These are phyloP conservation scores for Gambusia yucatana DNA, from an alignment of 2,797 vertebrate genomes.

Conservation along the genomic window DNA sequence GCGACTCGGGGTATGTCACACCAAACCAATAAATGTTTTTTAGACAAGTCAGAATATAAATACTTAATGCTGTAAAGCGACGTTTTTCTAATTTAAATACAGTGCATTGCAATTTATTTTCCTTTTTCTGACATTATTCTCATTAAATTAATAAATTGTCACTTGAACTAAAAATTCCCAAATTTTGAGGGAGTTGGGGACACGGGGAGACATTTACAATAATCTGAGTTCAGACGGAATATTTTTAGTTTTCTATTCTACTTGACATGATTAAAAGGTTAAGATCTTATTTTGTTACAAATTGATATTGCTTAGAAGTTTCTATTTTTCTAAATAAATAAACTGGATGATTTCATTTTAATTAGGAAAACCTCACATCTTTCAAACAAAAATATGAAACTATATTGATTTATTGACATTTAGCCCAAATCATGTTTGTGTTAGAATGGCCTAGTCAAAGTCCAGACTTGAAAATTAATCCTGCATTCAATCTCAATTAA, in stretches of 20 bases:
- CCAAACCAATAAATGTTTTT: background rate
- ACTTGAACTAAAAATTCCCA: background rate
- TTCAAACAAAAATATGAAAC: no score
- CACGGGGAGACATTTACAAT: background rate
- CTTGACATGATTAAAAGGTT: background rate
- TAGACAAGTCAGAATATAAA: background rate
- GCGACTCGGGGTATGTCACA: background rate
- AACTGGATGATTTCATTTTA: no score
- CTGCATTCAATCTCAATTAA: background rate
- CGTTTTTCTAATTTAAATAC: background rate
- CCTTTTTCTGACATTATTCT: background rate
- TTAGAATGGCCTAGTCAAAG: background rate
- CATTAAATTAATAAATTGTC: background rate
- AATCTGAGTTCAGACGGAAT: background rate
- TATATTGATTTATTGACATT: background rate
- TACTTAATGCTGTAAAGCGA: background rate
- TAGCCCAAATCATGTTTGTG: background rate
- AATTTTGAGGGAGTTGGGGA: background rate
- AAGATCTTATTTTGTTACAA: background rate
- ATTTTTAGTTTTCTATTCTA: background rate
- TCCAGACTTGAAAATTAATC: background rate
- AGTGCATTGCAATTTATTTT: background rate
- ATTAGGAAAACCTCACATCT: no score
- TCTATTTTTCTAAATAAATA: no score
- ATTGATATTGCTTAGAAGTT: background rate